A percentile compares a stretch with the other conserved stretches of the same genome.
Conservation (phyloP, 2,797 vertebrate species). For the Pseudochirops cupreus region DNA sequence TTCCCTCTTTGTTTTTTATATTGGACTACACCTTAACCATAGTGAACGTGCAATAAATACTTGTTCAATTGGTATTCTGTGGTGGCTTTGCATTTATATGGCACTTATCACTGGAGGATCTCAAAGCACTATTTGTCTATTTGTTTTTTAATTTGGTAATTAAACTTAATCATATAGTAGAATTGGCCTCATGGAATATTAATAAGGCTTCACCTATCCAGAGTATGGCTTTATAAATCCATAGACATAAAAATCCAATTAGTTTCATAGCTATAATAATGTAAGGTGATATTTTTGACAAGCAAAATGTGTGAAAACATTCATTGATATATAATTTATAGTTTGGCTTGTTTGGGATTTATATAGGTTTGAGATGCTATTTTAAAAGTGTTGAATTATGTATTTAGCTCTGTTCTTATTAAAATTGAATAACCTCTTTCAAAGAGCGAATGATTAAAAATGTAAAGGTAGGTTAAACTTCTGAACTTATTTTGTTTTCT, state of each 20-base stretch:
- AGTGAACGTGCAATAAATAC: background rate
- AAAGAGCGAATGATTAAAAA: constrained; percentile 21
- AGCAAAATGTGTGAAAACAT: constrained; percentile 26
- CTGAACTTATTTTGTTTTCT: constrained; percentile 3
- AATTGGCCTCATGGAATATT: constrained; percentile 55
- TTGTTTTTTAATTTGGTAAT: constrained; percentile 35
- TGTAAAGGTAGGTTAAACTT: constrained; percentile 31
- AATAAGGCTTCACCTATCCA: constrained; percentile 58
- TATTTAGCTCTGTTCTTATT: constrained; percentile 55
- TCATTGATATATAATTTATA: constrained; percentile 4
- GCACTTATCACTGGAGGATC: constrained; percentile 59
- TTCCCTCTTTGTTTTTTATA: background rate
- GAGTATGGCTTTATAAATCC: constrained; percentile 70
- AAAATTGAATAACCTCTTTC: constrained; percentile 33
- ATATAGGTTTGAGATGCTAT: background rate
- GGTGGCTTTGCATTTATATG: constrained; percentile 71
- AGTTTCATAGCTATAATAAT: constrained; percentile 56
- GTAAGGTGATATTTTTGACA: constrained; percentile 66
- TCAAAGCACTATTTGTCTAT: constrained; percentile 55
- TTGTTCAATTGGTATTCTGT: background rate
- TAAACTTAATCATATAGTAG: constrained; percentile 62
- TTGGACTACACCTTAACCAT: background rate
- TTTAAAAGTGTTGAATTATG: constrained; percentile 18
- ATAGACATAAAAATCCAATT: constrained; percentile 70
- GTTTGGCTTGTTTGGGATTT: constrained; percentile 52